These are phyloP conservation scores for Gasterosteus nipponicus DNA, from an alignment of 2,113 vertebrate genomes.

Conservation along the genomic window DNA sequence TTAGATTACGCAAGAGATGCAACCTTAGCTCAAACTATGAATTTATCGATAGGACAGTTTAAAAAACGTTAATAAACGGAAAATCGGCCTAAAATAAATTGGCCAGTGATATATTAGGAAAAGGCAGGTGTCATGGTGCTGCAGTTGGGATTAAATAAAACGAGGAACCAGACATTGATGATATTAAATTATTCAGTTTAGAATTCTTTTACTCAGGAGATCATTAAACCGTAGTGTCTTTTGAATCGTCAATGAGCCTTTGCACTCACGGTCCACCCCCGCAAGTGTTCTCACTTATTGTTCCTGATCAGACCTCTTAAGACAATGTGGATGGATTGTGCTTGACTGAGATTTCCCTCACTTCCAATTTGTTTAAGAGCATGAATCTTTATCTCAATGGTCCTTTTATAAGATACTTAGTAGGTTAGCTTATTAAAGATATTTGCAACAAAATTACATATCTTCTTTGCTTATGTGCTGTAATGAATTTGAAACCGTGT, in stretches of 20 bases:
- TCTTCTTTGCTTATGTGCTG: not conserved
- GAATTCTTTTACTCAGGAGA: conserved; percentile 2
- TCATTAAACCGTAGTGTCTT: not conserved
- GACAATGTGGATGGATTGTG: not conserved
- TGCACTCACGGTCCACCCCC: not conserved
- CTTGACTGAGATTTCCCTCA: not conserved
- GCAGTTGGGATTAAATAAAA: conserved; percentile 17
- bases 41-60: conserved; percentile 13
- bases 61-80: not conserved
- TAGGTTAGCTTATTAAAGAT: not conserved
- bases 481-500: not conserved
- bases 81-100: conserved; percentile 8
- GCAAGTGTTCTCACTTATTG: not conserved
- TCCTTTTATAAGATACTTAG: not conserved
- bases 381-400: not conserved
- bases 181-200: not conserved
- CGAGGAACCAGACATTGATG: not conserved
- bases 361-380: not conserved
- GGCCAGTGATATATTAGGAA: not conserved
- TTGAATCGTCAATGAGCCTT: not conserved
- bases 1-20: not conserved
- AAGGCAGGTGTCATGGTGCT: not conserved
- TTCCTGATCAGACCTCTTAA: not conserved
- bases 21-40: not conserved
- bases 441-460: not conserved